phyloP scores from a whole-genome alignment of 2,113 vertebrate species.

The Semnornis frantzii region DNA sequence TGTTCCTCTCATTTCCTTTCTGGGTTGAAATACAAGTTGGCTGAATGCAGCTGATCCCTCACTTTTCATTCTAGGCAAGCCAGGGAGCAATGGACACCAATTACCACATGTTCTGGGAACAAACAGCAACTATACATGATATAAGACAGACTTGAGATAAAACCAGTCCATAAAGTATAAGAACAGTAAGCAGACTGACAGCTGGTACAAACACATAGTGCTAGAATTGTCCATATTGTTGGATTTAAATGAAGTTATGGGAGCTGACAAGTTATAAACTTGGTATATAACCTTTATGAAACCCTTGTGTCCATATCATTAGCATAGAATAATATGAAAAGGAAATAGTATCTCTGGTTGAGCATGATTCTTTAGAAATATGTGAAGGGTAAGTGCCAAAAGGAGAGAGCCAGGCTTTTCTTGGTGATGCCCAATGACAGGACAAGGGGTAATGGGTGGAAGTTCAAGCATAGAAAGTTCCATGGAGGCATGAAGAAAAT shows the following conservation, averaged over 20 bases:
- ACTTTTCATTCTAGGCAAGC: neutral
- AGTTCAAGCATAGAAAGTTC: no score
- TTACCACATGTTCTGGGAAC: neutral
- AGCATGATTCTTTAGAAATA: no score
- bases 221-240: neutral
- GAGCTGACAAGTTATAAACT: neutral
- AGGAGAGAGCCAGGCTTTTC: no score
- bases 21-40: neutral
- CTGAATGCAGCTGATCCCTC: neutral
- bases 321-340: neutral
- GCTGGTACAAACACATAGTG: neutral
- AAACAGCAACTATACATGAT: neutral
- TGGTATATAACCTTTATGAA: neutral
- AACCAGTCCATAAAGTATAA: neutral
- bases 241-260: neutral
- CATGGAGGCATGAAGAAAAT: no score
- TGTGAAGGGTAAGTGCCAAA: no score
- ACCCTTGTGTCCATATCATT: neutral
- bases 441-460: no score
- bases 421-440: no score
- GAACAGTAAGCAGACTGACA: neutral
- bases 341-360: no score
- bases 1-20: neutral
- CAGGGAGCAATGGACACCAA: neutral
- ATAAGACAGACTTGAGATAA: neutral